Base-by-base conservation (phyloP, 2,113 vertebrate genomes). In the Lutjanus erythropterus region DNA sequence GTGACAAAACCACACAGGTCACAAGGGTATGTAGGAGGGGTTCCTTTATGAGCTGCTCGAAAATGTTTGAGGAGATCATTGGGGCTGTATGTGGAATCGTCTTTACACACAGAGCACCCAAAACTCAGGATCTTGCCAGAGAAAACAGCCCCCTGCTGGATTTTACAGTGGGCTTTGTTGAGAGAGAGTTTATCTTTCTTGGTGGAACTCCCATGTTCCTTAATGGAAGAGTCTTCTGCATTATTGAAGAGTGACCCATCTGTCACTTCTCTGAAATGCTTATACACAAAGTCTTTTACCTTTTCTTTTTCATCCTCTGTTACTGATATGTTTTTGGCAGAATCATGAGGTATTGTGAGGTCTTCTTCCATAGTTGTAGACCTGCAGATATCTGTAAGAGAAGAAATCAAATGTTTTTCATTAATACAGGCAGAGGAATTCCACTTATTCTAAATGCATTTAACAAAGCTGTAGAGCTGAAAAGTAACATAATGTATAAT, bases 51-150 rank as follows among this genome's bases (percentile, higher is more conserved):
- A 83, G 94, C 92, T 42, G 94, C 95, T 89, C 95, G 95, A 88
- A 98, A 99, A 93, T 99, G 98, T 90, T 98, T 99, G 59, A 97
- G 96, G 33, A 99, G 95, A 91, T 99, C 97, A 85, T 99, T 99
- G 52, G 98, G 98, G 84, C 98, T 99, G 62, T 98, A 99, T 9
- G 93, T 95, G 71, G 91, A 83, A 46, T 94, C 94, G 72, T 97
- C 96, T 89, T 92, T 97, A 91, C 98, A 99, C 86, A 97, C 96
- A 0, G 95, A 96, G 90, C 98, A 99, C 61, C 89, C 96, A 87
- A 99, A 99, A 91, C 97, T 97, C 59, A 99, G 94, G 80, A 99
- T 94, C 90, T 99, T 99, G 70, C 96, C 97, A 83, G 96, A 93
- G 92, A 97, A 96, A 90, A 96, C 96, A 16, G 95, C 92, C 18